Conservation (phyloP, 2,888 invertebrate genomes). For the Zaprionus bogoriensis region DNA sequence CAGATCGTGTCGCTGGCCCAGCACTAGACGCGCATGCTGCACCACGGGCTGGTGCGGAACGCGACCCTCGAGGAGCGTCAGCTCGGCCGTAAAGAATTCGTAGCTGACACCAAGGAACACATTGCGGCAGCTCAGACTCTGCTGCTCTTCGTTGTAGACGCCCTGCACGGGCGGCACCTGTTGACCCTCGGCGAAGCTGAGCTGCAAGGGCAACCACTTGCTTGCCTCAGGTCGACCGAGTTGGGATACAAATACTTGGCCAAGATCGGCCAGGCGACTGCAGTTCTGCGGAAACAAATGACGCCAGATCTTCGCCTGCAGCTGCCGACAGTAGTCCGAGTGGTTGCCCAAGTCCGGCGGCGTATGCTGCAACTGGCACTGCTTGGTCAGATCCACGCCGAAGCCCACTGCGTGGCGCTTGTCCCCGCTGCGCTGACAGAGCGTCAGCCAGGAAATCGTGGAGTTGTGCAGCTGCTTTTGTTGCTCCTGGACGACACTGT, state of each 20-base stretch:
- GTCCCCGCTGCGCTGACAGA: conserved; percentile 29
- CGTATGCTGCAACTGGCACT: conserved; percentile 68
- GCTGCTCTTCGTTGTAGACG: conserved; percentile 56
- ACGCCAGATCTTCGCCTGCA: conserved; percentile 66
- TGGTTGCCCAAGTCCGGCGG: conserved; percentile 60
- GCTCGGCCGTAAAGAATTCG: conserved; percentile 72
- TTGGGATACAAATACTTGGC: conserved; percentile 68
- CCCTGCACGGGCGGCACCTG: conserved; percentile 52
- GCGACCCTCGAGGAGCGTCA: conserved; percentile 34
- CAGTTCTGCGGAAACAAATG: conserved; percentile 53
- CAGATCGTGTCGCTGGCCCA: conserved; percentile 79
- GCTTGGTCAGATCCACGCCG: conserved; percentile 71
- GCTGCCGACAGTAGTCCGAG: conserved; percentile 71
- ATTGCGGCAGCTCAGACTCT: conserved; percentile 79
- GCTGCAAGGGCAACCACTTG: conserved; percentile 74
- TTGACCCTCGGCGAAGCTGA: conserved; percentile 48
- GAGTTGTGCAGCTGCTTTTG: conserved; percentile 54
- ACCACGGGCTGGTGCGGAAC: conserved; percentile 72
- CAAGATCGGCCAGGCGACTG: conserved; percentile 35
- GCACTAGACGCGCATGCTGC: conserved; percentile 63
- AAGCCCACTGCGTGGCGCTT: conserved; percentile 59
- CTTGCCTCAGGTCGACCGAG: conserved; percentile 75
- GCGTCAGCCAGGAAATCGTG: conserved; percentile 40
- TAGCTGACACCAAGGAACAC: conserved; percentile 76
- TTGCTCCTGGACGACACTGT: conserved; percentile 31